These are phyloP conservation scores for Gari tellinella DNA, from an alignment of 2,888 invertebrate species.

Conservation along the genomic window DNA sequence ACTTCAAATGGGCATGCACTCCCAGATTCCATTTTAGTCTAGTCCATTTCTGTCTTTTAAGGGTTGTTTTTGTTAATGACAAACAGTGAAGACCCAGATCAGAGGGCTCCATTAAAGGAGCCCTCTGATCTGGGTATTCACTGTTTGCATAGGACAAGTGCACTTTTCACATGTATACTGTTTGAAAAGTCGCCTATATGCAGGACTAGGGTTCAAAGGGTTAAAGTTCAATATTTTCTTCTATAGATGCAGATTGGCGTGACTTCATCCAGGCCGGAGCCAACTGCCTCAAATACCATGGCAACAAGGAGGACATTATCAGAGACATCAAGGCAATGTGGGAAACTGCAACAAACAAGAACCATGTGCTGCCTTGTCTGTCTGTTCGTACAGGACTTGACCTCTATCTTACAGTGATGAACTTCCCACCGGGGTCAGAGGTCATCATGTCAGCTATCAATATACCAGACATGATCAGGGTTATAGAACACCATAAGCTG, in stretches of 20 bases:
- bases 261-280: constrained; percentile 61
- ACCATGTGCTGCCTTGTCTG: constrained; percentile 75
- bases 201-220: too few relatives aligned
- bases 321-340: constrained; percentile 67
- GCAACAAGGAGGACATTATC: constrained; percentile 53
- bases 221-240: too few relatives aligned
- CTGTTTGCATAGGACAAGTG: too few relatives aligned
- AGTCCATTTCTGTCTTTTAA: too few relatives aligned
- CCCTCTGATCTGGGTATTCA: too few relatives aligned
- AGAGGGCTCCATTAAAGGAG: too few relatives aligned
- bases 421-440: constrained; percentile 83
- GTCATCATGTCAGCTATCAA: constrained; percentile 84
- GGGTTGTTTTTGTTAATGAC: too few relatives aligned
- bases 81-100: too few relatives aligned
- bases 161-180: too few relatives aligned
- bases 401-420: constrained; percentile 76
- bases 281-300: constrained; percentile 58
- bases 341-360: constrained; percentile 66
- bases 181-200: too few relatives aligned
- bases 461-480: constrained; percentile 82
- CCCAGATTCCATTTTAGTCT: too few relatives aligned
- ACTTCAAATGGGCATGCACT: too few relatives aligned
- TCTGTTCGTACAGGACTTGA: constrained; percentile 81
- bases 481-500: constrained; percentile 80
- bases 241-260: constrained; percentile 65